phyloP scores from a whole-genome alignment of 64 coral and sea anemone species.

The Montipora foliosa region DNA sequence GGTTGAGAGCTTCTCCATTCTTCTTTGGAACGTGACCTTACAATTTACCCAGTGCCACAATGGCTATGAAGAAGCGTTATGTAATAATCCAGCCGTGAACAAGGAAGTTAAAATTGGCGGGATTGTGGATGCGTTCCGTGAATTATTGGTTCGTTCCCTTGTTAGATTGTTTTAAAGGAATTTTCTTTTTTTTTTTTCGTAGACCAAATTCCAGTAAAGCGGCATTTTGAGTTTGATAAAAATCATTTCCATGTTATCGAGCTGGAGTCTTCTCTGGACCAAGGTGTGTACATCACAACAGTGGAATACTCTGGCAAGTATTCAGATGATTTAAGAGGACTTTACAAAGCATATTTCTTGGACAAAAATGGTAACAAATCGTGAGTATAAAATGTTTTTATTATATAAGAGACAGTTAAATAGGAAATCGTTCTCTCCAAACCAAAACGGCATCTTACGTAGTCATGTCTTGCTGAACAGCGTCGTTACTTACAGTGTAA shows the following conservation, averaged over 20 bases:
- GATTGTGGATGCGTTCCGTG: too few relatives aligned
- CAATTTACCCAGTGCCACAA: too few relatives aligned
- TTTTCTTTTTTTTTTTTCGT: background rate
- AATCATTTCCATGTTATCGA: slow-evolving; percentile 76
- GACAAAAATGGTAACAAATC: slow-evolving; percentile 26
- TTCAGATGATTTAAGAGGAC: slow-evolving; percentile 45
- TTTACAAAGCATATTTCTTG: slow-evolving; percentile 63
- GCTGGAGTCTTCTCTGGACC: slow-evolving; percentile 14
- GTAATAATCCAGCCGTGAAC: too few relatives aligned
- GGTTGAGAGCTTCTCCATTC: too few relatives aligned
- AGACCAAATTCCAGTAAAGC: slow-evolving; percentile 12
- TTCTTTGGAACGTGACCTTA: too few relatives aligned
- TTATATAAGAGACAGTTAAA: background rate
- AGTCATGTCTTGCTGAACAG: too few relatives aligned
- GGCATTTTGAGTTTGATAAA: slow-evolving; percentile 69
- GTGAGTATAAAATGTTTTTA: background rate
- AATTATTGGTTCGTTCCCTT: background rate
- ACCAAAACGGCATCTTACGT: too few relatives aligned
- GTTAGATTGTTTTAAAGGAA: background rate
- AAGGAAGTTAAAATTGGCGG: too few relatives aligned
- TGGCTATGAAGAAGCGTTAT: too few relatives aligned
- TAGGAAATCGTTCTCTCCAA: too few relatives aligned
- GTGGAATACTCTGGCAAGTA: slow-evolving; percentile 50
- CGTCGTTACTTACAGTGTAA: too few relatives aligned
- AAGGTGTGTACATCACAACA: slow-evolving; percentile 14